phyloP scores from a whole-genome alignment of 2,113 vertebrate species.

The Tinamus guttatus region DNA sequence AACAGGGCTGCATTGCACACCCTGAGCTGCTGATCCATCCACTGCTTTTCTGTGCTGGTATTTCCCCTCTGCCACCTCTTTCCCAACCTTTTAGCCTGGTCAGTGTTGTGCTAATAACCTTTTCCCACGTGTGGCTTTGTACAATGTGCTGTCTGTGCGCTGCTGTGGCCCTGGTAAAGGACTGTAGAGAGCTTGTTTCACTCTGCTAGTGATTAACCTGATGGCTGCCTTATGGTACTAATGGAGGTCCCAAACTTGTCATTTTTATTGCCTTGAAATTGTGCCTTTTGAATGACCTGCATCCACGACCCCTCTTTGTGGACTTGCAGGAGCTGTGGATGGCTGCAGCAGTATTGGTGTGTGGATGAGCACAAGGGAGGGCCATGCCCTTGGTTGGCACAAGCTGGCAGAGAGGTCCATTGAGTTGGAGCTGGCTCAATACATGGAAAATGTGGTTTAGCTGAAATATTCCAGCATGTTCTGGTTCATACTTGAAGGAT shows the following conservation, averaged over 20 bases:
- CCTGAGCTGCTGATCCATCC: not conserved
- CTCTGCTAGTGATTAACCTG: slow-evolving; percentile 17
- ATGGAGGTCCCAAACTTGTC: not conserved
- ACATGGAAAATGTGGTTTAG: not conserved
- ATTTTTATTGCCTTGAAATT: not conserved
- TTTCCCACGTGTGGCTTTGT: not conserved
- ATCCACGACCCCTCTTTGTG: not conserved
- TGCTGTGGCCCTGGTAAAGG: not conserved
- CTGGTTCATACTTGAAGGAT: not conserved
- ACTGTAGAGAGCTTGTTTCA: not conserved
- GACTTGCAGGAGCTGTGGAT: fast-evolving
- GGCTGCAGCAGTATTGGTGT: not conserved
- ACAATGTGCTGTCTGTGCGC: slow-evolving; percentile 29
- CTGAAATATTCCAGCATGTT: not conserved
- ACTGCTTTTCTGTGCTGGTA: not conserved
- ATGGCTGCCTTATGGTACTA: not conserved
- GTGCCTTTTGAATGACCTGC: not conserved
- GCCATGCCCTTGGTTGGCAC: not conserved
- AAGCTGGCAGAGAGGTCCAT: not conserved
- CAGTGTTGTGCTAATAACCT: not conserved
- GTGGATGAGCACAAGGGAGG: fast-evolving
- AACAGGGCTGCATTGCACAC: not conserved
- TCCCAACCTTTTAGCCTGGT: not conserved
- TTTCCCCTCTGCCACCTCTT: slow-evolving; percentile 9
- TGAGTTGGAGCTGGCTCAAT: not conserved